Conservation (phyloP, 2,113 vertebrate species). For the Nycticorax nycticorax region DNA sequence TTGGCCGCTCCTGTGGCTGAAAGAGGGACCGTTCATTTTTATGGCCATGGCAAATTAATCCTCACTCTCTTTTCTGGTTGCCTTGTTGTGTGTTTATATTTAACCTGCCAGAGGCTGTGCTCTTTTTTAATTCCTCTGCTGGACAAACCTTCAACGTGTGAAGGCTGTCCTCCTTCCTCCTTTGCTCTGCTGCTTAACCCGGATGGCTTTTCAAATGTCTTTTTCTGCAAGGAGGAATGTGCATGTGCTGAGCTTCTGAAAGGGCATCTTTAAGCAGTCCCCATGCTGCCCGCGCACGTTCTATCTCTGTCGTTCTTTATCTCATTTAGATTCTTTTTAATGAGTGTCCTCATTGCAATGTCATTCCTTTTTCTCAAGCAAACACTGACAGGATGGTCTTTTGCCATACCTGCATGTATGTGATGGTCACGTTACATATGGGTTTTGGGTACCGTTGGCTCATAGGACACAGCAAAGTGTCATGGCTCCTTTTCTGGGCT, state of each 20-base stretch:
- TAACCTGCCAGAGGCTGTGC: background rate
- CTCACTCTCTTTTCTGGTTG: background rate
- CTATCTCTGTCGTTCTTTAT: background rate
- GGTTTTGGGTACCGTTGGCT: background rate
- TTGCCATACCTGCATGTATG: background rate
- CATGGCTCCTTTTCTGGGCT: background rate
- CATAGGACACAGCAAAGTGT: fast-evolving
- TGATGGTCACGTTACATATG: background rate
- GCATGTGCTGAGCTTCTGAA: background rate
- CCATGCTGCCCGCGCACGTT: background rate
- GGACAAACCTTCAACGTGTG: background rate
- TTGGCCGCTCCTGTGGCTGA: background rate
- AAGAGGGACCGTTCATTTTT: background rate
- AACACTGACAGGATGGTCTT: background rate
- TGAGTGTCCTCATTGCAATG: background rate
- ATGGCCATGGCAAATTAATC: background rate
- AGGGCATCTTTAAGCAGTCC: background rate
- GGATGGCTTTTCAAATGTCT: background rate
- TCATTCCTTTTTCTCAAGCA: background rate
- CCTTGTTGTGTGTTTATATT: background rate
- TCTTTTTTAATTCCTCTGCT: background rate
- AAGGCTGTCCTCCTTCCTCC: background rate
- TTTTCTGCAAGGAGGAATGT: background rate
- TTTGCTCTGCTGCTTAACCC: background rate
- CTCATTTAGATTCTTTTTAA: background rate